Evolutionary conservation across 2,797 vertebrate species (phyloP).

Genomic region (Bradypus variegatus): DNA sequence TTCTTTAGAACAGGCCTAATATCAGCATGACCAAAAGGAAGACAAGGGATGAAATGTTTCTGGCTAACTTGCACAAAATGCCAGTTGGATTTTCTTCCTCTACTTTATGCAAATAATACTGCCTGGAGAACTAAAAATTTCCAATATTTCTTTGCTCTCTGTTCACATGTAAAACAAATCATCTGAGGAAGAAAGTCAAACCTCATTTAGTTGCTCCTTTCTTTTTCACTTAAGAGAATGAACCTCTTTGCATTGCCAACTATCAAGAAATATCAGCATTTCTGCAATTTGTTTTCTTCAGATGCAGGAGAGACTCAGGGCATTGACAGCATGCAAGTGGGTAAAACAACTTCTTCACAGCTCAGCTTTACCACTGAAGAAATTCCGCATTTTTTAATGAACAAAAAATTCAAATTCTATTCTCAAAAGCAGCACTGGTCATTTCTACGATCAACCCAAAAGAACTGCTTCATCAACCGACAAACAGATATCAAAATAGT

Average conservation of each 20-base stretch:
- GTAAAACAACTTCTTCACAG: not conserved
- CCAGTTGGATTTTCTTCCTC: slow-evolving; percentile 25
- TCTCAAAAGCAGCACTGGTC: not conserved
- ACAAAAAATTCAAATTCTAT: not conserved
- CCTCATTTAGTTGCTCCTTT: not conserved
- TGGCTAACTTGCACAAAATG: not conserved
- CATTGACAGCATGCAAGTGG: too few relatives aligned
- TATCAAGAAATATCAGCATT: not conserved
- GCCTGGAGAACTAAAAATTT: not conserved
- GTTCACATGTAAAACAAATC: slow-evolving; percentile 1
- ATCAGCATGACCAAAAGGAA: not conserved
- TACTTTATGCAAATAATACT: slow-evolving; percentile 12
- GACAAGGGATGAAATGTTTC: not conserved
- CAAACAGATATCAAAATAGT: not conserved
- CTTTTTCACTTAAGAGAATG: not conserved
- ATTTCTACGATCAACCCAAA: not conserved
- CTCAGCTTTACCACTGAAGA: not conserved
- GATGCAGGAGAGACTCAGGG: not conserved
- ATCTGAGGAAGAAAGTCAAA: not conserved
- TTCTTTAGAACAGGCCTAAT: not conserved
- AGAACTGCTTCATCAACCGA: not conserved
- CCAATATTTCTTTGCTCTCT: not conserved
- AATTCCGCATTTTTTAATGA: not conserved
- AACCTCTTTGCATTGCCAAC: not conserved
- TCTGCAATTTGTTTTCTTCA: not conserved